Evolutionary conservation across 2,797 vertebrate species (phyloP).

Genomic region (Acestrorhynchus altus): DNA sequence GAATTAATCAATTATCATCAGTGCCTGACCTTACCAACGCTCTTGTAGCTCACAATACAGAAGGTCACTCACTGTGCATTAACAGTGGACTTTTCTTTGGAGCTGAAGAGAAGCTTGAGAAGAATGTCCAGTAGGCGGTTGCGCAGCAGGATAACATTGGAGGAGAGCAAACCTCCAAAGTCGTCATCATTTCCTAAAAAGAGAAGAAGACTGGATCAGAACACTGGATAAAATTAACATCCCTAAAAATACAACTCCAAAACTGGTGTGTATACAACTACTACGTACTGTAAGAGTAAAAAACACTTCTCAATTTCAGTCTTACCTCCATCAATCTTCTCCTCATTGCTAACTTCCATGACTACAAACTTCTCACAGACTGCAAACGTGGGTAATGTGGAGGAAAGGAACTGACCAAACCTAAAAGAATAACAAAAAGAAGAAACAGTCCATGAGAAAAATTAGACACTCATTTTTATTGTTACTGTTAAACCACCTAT

Average conservation of each 20-base stretch:
- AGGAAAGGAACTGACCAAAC: slow-evolving; percentile 97
- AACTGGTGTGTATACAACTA: not conserved
- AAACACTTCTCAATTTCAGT: not conserved
- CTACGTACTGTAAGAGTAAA: too few relatives aligned
- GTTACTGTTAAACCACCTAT: too few relatives aligned
- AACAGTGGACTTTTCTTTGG: slow-evolving; percentile 92
- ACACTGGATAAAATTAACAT: not conserved
- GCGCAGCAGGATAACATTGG: slow-evolving; percentile 92
- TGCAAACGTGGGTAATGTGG: slow-evolving; percentile 95
- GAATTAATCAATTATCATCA: too few relatives aligned
- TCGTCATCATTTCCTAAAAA: slow-evolving; percentile 89
- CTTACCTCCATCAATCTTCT: slow-evolving; percentile 91
- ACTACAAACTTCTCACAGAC: slow-evolving; percentile 98
- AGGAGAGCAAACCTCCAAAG: slow-evolving; percentile 92
- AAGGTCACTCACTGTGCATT: slow-evolving; percentile 89
- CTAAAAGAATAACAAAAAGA: slow-evolving; percentile 69
- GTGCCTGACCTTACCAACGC: too few relatives aligned
- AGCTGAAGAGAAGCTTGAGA: slow-evolving; percentile 90
- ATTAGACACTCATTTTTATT: too few relatives aligned
- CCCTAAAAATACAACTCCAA: not conserved
- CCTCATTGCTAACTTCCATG: slow-evolving; percentile 95
- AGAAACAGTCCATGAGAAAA: not conserved
- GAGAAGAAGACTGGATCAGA: slow-evolving; percentile 16
- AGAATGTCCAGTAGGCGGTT: slow-evolving; percentile 95
- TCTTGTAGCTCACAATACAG: too few relatives aligned